A percentile compares a stretch with the other conserved stretches of the same genome.
phyloP scores from a whole-genome alignment of 2,888 invertebrate species.

The Didymodactylos carnosus region DNA sequence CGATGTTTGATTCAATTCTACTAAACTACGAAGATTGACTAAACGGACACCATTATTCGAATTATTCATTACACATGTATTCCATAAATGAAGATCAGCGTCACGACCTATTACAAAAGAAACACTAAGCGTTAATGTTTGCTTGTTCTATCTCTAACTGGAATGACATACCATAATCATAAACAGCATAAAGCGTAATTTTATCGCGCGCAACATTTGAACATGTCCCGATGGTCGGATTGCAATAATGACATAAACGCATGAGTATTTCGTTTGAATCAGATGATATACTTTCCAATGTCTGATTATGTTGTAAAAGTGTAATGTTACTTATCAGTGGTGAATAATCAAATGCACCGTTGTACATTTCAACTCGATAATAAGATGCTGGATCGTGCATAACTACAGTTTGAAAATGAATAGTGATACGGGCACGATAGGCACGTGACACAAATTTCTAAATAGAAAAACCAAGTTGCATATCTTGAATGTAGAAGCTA shows the following conservation, averaged over 20 bases:
- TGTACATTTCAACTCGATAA: slow-evolving; percentile 9
- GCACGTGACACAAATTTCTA: background rate
- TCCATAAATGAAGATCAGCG: background rate
- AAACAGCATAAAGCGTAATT: background rate
- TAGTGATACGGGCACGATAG: background rate
- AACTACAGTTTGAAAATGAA: slow-evolving; percentile 13
- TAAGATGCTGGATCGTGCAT: background rate
- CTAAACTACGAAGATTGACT: slow-evolving; percentile 2
- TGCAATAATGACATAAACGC: background rate
- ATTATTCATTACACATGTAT: slow-evolving; percentile 7
- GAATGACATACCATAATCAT: background rate
- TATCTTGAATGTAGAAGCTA: no score
- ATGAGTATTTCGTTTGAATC: background rate
- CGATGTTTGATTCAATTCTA: slow-evolving; percentile 8
- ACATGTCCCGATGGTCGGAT: background rate
- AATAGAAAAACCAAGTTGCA: no score
- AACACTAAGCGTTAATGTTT: no score
- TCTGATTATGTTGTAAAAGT: background rate
- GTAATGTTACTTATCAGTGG: slow-evolving; percentile 4
- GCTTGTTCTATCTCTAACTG: no score
- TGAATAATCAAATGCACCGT: slow-evolving; percentile 5
- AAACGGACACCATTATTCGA: slow-evolving; percentile 7
- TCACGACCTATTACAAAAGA: background rate
- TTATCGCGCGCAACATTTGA: background rate
- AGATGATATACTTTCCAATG: background rate